Conservation (phyloP, 1,140 invertebrate species). For the Aphelinus atriplicis region DNA sequence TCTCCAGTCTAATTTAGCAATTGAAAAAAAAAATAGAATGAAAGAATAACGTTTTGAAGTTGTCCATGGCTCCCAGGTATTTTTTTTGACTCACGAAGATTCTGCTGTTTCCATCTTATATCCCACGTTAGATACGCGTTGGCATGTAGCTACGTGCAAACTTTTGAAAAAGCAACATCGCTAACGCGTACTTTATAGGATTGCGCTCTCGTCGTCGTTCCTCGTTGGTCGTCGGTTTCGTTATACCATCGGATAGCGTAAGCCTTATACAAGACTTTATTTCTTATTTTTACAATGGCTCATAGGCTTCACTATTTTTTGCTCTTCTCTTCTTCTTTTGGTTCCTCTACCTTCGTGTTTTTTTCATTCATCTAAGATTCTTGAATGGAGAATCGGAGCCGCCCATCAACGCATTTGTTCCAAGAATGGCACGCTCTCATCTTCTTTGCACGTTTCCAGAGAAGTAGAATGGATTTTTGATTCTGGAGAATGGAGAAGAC, state of each 20-base stretch:
- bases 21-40: background rate
- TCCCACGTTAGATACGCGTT: background rate
- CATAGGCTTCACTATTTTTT: background rate
- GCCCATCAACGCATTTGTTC: background rate
- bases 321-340: background rate
- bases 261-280: background rate
- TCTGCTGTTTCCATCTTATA: background rate
- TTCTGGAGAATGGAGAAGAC: too few species aligned
- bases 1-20: too few species aligned
- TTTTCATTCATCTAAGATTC: background rate
- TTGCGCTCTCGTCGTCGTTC: background rate
- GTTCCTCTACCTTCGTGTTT: too few species aligned
- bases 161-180: background rate
- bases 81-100: background rate
- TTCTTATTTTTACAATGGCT: background rate
- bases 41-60: background rate
- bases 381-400: background rate
- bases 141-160: background rate
- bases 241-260: background rate
- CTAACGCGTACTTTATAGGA: background rate
- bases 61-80: background rate
- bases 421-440: background rate
- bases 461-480: too few species aligned
- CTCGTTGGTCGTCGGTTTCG: background rate
- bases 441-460: background rate